A percentile compares a stretch with the other conserved stretches of the same genome.
phyloP scores from a whole-genome alignment of 2,113 vertebrate genomes.

The Corythaeola cristata region DNA sequence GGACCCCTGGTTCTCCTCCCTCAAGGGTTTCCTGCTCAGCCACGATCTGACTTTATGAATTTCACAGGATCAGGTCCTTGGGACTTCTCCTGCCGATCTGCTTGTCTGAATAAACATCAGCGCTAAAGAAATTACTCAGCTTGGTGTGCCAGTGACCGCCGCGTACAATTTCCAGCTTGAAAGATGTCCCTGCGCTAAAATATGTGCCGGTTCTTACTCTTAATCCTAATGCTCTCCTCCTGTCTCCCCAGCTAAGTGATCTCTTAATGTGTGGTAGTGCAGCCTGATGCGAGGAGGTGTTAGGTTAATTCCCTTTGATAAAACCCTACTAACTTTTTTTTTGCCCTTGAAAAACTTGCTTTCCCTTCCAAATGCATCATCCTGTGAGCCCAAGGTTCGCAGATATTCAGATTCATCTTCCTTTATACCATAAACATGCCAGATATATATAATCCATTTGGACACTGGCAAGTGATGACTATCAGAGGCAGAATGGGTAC shows the following conservation, averaged over 20 bases:
- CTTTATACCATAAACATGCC: conserved; percentile 63
- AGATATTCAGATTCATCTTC: conserved; percentile 65
- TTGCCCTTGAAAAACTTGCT: conserved; percentile 50
- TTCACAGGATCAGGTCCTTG: background rate
- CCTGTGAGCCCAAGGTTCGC: conserved; percentile 19
- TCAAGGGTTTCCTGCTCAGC: background rate
- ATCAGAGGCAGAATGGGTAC: conserved; percentile 59
- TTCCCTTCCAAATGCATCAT: conserved; percentile 51
- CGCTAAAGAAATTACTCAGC: background rate
- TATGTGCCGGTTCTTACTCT: background rate
- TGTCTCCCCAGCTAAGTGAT: background rate
- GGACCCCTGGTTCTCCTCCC: background rate
- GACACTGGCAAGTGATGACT: conserved; percentile 64
- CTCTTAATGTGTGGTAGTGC: background rate
- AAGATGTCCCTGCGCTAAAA: background rate
- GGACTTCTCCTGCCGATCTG: background rate
- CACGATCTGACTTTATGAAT: background rate
- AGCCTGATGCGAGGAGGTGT: background rate
- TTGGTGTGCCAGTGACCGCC: background rate
- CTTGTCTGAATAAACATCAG: conserved; percentile 9
- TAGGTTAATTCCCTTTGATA: conserved; percentile 48
- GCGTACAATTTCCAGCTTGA: background rate
- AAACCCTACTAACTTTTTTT: conserved; percentile 24
- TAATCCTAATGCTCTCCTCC: background rate
- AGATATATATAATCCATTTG: conserved; percentile 60